Evolutionary conservation across 2,797 vertebrate species (phyloP), one percentile per base, ranked within the genome.

Genomic region (Sparus aurata): DNA sequence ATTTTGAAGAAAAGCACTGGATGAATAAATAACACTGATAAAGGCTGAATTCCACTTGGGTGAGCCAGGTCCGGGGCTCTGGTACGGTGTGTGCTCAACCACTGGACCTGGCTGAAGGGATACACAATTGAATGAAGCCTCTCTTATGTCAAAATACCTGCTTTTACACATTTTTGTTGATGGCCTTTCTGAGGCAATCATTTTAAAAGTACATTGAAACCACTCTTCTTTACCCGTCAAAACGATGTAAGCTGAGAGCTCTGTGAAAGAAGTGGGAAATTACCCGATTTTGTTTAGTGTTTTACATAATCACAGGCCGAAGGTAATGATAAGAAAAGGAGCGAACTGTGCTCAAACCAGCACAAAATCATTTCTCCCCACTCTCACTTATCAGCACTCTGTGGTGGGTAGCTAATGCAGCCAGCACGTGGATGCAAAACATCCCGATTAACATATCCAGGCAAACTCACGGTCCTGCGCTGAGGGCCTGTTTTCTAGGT

Each of bases 401-500:
- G 77, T 7, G 53, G 50, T 76, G 75, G 82, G 84, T 23, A 2
- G 77, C 59, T 62, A 43, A 70, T 78, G 82, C 75, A 64, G 53
- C 22, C 58, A 1, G 67, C 73, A 59, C 50, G 47, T 49, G 54
- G 71, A 80, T 58, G 83, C 65, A 79, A 83, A 86, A 69, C 66
- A 63, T 83, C 77, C 61, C 75, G 61, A 88, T 89, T 83, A 89
- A 60, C 83, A 86, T 78, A 85, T 87, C 65, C 82, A 27, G 69
- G 77, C 47, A 23, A 73, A 80, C 75, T 81, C 74, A 50, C 77
- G 73, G 82, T 83, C 80, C 83, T 75, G 43, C 11, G 18, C 86
- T 76, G 34, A 64, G 58, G 49, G 74, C 55, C 72, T 85, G 82
- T 90, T 90, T 91, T 88, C 78, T 75, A 84, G 80, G 80, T 82